A percentile compares a stretch with the other conserved stretches of the same genome.
Evolutionary conservation across 2,888 invertebrate genomes (phyloP).

Genomic region (Suillia variegata): DNA sequence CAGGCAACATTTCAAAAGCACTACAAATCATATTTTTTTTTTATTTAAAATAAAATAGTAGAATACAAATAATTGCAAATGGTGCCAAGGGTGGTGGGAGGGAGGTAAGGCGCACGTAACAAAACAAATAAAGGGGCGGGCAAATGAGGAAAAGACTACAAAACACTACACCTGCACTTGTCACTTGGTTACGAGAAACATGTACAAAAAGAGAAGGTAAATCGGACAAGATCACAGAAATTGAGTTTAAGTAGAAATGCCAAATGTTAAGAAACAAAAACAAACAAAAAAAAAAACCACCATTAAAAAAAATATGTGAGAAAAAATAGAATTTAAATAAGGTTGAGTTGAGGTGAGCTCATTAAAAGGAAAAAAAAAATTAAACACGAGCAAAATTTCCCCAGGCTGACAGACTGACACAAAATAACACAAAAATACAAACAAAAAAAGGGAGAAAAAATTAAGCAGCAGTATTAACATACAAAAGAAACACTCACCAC

Average conservation of each 20-base stretch:
- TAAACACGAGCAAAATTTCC: background rate
- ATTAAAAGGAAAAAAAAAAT: background rate
- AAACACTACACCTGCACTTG: conserved; percentile 1
- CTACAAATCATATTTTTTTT: background rate
- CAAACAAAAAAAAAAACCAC: background rate
- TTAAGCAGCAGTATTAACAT: too few relatives aligned
- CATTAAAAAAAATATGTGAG: background rate
- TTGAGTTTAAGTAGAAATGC: background rate
- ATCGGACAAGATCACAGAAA: background rate
- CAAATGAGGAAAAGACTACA: background rate
- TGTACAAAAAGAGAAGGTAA: background rate
- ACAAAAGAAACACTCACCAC: too few relatives aligned
- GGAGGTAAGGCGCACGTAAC: background rate
- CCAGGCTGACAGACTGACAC: too few relatives aligned
- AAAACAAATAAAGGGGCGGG: too few relatives aligned
- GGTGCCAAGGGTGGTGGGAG: background rate
- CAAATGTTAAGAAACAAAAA: background rate
- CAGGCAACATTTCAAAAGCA: background rate
- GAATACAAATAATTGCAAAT: background rate
- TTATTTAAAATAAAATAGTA: background rate
- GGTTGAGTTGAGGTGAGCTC: conserved; percentile 3
- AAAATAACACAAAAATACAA: background rate
- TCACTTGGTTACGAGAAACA: background rate
- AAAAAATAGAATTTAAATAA: background rate
- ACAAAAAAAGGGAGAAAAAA: background rate